phyloP scores from a whole-genome alignment of 2,113 vertebrate species.

The Scalopus aquaticus region DNA sequence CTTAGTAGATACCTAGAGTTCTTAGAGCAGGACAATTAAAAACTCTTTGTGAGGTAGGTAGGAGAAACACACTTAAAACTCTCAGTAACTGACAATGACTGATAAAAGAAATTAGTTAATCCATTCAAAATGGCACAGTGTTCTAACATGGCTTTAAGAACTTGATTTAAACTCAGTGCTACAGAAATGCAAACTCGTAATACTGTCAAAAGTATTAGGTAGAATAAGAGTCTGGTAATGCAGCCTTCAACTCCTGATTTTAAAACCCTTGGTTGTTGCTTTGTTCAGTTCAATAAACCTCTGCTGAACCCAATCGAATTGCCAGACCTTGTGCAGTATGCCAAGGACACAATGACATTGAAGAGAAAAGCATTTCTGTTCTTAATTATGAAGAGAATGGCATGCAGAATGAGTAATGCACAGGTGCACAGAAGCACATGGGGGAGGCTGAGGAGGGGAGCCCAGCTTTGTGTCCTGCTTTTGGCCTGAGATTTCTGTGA shows the following conservation, averaged over 20 bases:
- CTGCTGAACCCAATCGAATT: background rate
- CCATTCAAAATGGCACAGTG: background rate
- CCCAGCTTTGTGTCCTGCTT: background rate
- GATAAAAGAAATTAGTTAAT: background rate
- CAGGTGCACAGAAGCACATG: background rate
- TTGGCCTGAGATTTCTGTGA: background rate
- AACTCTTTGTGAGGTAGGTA: background rate
- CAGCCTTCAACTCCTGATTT: background rate
- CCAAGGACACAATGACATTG: conserved; percentile 44
- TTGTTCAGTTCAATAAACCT: conserved; percentile 24
- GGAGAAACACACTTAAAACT: background rate
- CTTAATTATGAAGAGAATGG: conserved; percentile 50
- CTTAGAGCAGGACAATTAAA: background rate
- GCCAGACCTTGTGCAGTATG: conserved; percentile 21
- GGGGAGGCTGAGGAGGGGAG: accelerated
- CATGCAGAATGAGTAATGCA: conserved; percentile 31
- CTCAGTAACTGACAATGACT: background rate
- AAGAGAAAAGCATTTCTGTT: conserved; percentile 49
- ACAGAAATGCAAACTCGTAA: background rate
- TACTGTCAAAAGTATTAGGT: background rate
- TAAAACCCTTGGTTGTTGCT: background rate
- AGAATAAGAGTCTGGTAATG: background rate
- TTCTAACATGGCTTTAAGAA: background rate
- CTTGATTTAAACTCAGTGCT: conserved; percentile 28
- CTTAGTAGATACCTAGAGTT: background rate